These are phyloP conservation scores for Aporrectodea caliginosa DNA, from an alignment of 1,140 invertebrate species.

Conservation along the genomic window DNA sequence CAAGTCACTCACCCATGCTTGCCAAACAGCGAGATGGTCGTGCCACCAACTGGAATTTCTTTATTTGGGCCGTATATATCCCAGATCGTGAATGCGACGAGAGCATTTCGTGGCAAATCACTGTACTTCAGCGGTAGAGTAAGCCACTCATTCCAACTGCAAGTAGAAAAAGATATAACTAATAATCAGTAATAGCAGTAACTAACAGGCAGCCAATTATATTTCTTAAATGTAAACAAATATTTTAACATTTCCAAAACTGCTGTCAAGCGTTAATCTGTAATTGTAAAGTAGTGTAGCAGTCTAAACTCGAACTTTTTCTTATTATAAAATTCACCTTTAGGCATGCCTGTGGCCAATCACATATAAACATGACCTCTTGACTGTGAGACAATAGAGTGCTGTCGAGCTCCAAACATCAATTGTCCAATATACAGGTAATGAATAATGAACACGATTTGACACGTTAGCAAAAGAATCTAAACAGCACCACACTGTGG, in stretches of 20 bases:
- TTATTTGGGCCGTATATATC: slow-evolving; percentile 84
- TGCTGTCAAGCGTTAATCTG: no score
- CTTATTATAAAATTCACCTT: no score
- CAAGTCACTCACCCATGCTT: slow-evolving; percentile 63
- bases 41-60: slow-evolving; percentile 79
- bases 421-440: not conserved
- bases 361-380: no score
- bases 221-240: no score
- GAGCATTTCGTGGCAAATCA: slow-evolving; percentile 83
- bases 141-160: slow-evolving; percentile 97
- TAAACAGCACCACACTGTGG: not conserved
- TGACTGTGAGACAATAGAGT: no score
- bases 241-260: no score
- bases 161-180: slow-evolving; percentile 33
- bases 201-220: no score
- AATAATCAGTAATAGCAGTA: no score
- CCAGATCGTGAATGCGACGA: slow-evolving; percentile 86
- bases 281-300: no score
- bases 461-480: not conserved
- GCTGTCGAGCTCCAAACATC: no score
- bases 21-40: slow-evolving; percentile 83
- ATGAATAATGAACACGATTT: not conserved
- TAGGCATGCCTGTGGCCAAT: no score
- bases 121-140: slow-evolving; percentile 84
- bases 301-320: no score